A percentile compares a stretch with the other conserved stretches of the same genome.
Evolutionary conservation across 1,140 invertebrate genomes (phyloP).

Genomic region (Hyposmocoma kahamanoa): DNA sequence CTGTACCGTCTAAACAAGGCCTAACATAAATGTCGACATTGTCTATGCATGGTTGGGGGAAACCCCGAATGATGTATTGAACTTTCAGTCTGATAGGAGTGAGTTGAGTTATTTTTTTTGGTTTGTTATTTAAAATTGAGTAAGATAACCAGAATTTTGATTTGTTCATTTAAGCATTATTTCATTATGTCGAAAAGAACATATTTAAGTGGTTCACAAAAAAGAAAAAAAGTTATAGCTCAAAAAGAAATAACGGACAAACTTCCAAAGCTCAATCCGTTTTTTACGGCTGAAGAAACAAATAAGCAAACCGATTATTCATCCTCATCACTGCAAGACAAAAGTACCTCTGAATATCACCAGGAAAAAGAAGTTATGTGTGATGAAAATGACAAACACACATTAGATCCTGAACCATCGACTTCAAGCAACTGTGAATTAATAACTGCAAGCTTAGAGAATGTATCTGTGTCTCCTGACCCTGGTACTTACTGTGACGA

Average conservation of each 20-base stretch:
- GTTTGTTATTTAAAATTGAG: slow-evolving; percentile 9
- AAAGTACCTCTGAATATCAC: slow-evolving; percentile 7
- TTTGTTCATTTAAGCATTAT: slow-evolving; percentile 10
- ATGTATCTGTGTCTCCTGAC: slow-evolving; percentile 13
- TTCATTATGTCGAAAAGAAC: slow-evolving; percentile 12
- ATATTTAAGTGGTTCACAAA: slow-evolving; percentile 12
- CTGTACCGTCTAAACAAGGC: background rate
- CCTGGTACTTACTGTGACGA: slow-evolving; percentile 18
- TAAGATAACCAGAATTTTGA: slow-evolving; percentile 9
- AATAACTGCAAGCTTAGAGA: slow-evolving; percentile 1
- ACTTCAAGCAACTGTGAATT: slow-evolving; percentile 8
- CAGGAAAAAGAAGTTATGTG: slow-evolving; percentile 8
- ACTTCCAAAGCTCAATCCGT: slow-evolving; percentile 9
- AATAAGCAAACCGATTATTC: background rate
- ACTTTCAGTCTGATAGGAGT: slow-evolving; percentile 11
- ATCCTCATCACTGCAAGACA: slow-evolving; percentile 2
- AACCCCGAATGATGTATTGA: slow-evolving; percentile 17
- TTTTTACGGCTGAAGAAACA: slow-evolving; percentile 7
- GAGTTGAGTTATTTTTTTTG: slow-evolving; percentile 6
- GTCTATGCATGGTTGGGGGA: slow-evolving; percentile 16
- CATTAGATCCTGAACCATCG: slow-evolving; percentile 11
- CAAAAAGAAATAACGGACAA: slow-evolving; percentile 7
- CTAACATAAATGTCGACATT: slow-evolving; percentile 18
- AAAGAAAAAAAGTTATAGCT: slow-evolving; percentile 9
- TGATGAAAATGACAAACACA: slow-evolving; percentile 14